Base-by-base conservation (phyloP, 1,140 invertebrate genomes). In the Euglossa dilemma region DNA sequence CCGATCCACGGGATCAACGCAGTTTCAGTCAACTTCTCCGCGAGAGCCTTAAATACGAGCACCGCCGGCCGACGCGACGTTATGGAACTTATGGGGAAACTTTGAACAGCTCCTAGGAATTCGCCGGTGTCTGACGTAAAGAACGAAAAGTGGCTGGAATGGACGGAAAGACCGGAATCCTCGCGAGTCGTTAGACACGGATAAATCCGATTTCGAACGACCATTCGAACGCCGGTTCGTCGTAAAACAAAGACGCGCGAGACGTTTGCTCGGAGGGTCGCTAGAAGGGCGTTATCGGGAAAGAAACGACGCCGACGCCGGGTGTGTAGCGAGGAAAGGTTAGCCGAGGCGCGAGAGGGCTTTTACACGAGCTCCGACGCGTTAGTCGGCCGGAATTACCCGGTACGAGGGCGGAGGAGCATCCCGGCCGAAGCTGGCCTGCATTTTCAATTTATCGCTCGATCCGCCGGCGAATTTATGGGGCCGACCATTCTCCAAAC, bases 401-500 rank as follows among this genome's bases (percentile, higher is more conserved):
- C 56, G 54, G 47, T 80, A 16, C 45, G 11, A 18, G 28, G 43
- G 75, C 16, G 47, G 56, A 57, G 43, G 59, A 69, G 72, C 59
- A 36, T 61, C 47, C 36, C 54, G 47, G 23, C 28, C 45, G 18
- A 73, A 23, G 28, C 59, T 36, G 85, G 77, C 72, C 76, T 85
- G 85, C 86, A 90, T 91, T 92, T 90, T 92, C 88, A 92, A 92
- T 92, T 91, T 92, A 91, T 90, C 78, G 84, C 80, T 86, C 87
- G 86, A 91, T 91, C 90, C 90, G 87, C 83, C 57, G 75, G 70
- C 76, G 85, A 91, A 91, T 91, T 91, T 92, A 91, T 89, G 87
- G 85, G 79, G 12, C 28, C 71, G 70, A 25, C 52, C 78, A 81
- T 83, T 78, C 84, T 77, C 72, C 45, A 47, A 61, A 43, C 67